Evolutionary conservation across 2,888 invertebrate genomes (phyloP), one percentile per base, ranked within the genome.

Genomic region (Drosophila nigricruria): DNA sequence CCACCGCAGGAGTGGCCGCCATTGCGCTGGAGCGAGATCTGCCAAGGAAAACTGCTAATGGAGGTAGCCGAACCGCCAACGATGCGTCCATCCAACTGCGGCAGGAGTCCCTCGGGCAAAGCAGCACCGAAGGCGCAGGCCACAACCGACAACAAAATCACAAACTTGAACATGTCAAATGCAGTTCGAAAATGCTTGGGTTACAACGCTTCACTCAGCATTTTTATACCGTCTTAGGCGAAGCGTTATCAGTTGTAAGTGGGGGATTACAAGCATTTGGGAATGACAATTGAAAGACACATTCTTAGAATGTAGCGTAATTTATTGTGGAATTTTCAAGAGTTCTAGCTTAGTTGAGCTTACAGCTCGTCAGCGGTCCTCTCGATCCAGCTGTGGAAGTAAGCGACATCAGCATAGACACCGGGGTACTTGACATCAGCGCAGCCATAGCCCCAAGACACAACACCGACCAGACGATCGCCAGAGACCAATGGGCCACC

Each of bases 1-100:
- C 94, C 95, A 2, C 95, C 95, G 77, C 95, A 95, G 0, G 92
- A 89, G 79, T 95, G 94, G 0, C 91, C 78, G 0, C 93, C 94
- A 47, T 91, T 83, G 20, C 81, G 81, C 64, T 82, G 81, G 5
- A 91, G 64, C 1, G 90, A 91, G 20, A 89, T 73, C 62, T 87
- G 88, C 80, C 86, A 90, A 16, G 92, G 92, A 65, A 79, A 88
- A 40, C 79, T 77, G 30, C 58, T 32, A 43, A 92, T 89, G 49
- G 65, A 75, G 40, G 89, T 81, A 4, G 80, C 45, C 1, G 57
- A 0, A 6, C 92, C 92, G 9, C 91, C 91, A 62, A 91, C 85
- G 45, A 92, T 91, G 32, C 91, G 89, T 10, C 91, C 91, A 77
- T 90, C 89, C 54, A 83, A 47, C 56, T 82, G 83, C 43, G 88